Evolutionary conservation across 2,888 invertebrate genomes (phyloP).

Genomic region (Villa cingulata): DNA sequence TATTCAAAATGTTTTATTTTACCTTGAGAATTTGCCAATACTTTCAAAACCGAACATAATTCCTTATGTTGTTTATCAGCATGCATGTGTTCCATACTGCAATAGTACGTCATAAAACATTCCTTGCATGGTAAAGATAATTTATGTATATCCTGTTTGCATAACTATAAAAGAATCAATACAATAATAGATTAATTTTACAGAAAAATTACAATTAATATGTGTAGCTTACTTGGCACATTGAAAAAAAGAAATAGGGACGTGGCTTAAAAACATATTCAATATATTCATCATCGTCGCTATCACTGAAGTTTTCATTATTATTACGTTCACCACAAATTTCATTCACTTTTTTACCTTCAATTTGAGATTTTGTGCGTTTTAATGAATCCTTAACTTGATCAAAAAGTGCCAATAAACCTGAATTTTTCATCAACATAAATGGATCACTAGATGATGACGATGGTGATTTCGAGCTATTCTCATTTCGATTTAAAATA

Average conservation of each 20-base stretch:
- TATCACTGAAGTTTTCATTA: conserved; percentile 18
- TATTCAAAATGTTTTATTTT: conserved; percentile 1
- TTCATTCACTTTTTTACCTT: background rate
- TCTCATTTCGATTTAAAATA: background rate
- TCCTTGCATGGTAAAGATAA: conserved; percentile 28
- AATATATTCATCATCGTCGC: conserved; percentile 44
- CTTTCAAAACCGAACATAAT: conserved; percentile 46
- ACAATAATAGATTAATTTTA: background rate
- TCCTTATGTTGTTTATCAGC: conserved; percentile 46
- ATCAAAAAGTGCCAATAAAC: too few species aligned
- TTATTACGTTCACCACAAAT: background rate
- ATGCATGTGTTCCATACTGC: conserved; percentile 45
- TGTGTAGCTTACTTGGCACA: conserved; percentile 37
- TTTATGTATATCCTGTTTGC: conserved; percentile 26
- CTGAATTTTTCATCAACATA: too few species aligned
- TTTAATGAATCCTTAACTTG: too few species aligned
- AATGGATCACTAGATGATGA: too few species aligned
- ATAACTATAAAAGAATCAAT: conserved; percentile 19
- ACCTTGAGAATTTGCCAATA: conserved; percentile 45
- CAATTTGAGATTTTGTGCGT: too few species aligned
- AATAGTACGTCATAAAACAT: conserved; percentile 52
- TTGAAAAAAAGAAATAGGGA: conserved; percentile 46
- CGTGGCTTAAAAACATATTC: conserved; percentile 53
- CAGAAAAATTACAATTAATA: conserved; percentile 26
- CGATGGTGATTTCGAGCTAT: too few species aligned